Percentiles rank a stretch among this genome's conserved stretches.
Conservation (phyloP, 1,140 invertebrate species). For the Zophobas atratus region DNA sequence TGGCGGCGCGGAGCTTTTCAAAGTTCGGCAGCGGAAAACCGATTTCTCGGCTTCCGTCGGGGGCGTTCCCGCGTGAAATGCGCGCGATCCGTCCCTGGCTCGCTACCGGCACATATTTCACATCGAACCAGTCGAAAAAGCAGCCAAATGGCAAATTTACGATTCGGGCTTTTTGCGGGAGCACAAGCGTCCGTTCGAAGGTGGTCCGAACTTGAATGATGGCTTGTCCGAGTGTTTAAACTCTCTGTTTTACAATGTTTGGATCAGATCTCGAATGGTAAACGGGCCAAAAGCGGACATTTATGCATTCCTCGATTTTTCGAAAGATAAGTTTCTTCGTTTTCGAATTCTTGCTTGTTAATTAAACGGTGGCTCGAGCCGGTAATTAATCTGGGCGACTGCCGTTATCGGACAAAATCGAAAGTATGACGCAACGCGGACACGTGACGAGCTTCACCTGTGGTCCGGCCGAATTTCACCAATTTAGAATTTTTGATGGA, state of each 20-base stretch:
- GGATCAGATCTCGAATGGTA: background rate
- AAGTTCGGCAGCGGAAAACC: no score
- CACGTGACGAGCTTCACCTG: slow-evolving; percentile 36
- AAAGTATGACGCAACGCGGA: slow-evolving; percentile 33
- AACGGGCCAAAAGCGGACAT: background rate
- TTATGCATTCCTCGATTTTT: slow-evolving; percentile 20
- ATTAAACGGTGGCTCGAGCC: slow-evolving; percentile 31
- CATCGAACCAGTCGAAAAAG: background rate
- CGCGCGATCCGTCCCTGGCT: background rate
- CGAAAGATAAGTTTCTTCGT: slow-evolving; percentile 3
- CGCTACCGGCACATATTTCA: background rate
- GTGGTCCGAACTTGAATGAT: slow-evolving; percentile 37
- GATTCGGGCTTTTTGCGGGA: slow-evolving; percentile 12
- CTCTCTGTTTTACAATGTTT: slow-evolving; percentile 28
- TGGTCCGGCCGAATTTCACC: slow-evolving; percentile 36
- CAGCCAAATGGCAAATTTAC: slow-evolving; percentile 16
- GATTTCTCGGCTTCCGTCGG: no score
- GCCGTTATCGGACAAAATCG: slow-evolving; percentile 21
- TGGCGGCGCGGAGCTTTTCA: background rate
- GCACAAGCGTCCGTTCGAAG: background rate
- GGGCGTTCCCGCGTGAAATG: background rate
- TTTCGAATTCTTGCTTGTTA: background rate
- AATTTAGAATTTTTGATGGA: slow-evolving; percentile 39
- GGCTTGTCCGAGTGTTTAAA: slow-evolving; percentile 26
- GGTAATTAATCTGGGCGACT: slow-evolving; percentile 12